A percentile compares a stretch with the other conserved stretches of the same genome.
Conservation (phyloP, 2,113 vertebrate genomes). For the Petrocephalus zakoni region DNA sequence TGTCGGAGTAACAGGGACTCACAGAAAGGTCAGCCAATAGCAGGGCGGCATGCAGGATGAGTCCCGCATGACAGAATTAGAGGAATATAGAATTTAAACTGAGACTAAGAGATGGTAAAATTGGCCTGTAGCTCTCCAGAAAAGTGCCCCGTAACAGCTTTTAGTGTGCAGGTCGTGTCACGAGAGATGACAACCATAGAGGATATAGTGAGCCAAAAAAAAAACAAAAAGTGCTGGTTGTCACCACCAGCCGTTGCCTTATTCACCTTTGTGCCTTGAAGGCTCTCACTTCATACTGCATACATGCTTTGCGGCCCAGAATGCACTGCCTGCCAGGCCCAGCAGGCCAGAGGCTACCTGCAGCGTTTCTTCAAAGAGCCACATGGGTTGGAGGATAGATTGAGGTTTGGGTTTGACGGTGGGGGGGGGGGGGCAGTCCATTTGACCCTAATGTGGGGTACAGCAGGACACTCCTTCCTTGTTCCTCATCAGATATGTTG, state of each 20-base stretch:
- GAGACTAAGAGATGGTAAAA: slow-evolving; percentile 2
- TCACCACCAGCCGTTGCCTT: slow-evolving; percentile 37
- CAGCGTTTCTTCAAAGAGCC: background rate
- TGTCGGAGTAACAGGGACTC: background rate
- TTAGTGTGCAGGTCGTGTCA: slow-evolving; percentile 14
- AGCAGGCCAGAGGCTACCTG: slow-evolving; percentile 6
- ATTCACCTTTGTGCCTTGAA: slow-evolving; percentile 34
- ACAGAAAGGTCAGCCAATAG: background rate
- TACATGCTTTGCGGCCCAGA: background rate
- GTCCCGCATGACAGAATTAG: slow-evolving; percentile 6
- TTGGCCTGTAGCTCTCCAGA: background rate
- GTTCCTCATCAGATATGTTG: background rate
- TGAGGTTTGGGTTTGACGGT: background rate
- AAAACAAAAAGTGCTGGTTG: slow-evolving; percentile 17
- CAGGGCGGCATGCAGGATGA: background rate
- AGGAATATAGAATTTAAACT: background rate
- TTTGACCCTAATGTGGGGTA: background rate
- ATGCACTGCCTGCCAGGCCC: slow-evolving; percentile 3
- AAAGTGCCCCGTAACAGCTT: slow-evolving; percentile 15
- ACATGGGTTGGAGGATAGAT: background rate
- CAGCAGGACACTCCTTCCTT: background rate
- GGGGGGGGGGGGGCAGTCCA: background rate
- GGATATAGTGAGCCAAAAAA: slow-evolving; percentile 2
- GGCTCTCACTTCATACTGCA: slow-evolving; percentile 45
- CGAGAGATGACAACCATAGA: background rate